Evolutionary conservation across 1,140 invertebrate genomes (phyloP).

Genomic region (Ostrea edulis): DNA sequence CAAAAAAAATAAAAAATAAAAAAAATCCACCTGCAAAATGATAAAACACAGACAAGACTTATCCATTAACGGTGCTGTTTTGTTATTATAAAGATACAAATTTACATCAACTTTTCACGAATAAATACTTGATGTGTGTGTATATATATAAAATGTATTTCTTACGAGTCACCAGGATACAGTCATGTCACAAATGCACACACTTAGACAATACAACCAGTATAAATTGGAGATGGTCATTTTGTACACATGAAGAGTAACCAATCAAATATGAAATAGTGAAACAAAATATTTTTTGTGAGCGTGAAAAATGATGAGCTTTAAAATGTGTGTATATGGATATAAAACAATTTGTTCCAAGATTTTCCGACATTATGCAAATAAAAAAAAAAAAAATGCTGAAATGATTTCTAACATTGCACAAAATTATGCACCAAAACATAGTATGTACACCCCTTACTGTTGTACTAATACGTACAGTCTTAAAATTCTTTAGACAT

Average conservation of each 20-base stretch:
- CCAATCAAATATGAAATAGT: slow-evolving; percentile 16
- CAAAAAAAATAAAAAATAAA: neutral
- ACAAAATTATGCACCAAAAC: slow-evolving; percentile 12
- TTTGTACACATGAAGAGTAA: slow-evolving; percentile 17
- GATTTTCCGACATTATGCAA: slow-evolving; percentile 14
- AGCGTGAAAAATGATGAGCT: neutral
- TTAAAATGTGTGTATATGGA: neutral
- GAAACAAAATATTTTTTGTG: neutral
- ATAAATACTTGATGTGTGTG: slow-evolving; percentile 8
- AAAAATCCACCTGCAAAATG: neutral
- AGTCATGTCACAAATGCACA: neutral
- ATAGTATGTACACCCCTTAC: neutral
- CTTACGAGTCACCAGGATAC: slow-evolving; percentile 22
- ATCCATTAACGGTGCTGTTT: neutral
- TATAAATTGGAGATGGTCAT: neutral
- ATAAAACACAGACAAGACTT: neutral
- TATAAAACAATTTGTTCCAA: neutral
- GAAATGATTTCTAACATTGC: slow-evolving; percentile 23
- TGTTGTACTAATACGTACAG: neutral
- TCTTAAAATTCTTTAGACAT: neutral
- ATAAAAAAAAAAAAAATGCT: neutral
- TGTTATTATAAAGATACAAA: neutral
- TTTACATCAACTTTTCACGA: slow-evolving; percentile 2
- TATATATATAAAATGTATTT: slow-evolving; percentile 27
- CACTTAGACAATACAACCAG: neutral